Percentiles rank a stretch among this genome's conserved stretches.
Evolutionary conservation across 2,797 vertebrate species (phyloP).

Genomic region (Siniperca obscura): DNA sequence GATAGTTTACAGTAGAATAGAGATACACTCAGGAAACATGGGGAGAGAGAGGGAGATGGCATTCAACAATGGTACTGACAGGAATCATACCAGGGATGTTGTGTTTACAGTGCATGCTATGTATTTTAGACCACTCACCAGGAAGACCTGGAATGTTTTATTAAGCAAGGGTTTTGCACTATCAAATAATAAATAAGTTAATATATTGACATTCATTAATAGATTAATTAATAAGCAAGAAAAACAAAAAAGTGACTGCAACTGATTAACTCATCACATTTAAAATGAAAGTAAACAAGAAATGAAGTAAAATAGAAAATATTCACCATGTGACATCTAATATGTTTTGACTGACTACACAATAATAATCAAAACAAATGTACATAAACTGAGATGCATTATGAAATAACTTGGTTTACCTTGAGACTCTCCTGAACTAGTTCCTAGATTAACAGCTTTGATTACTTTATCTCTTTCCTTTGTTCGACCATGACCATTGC

Average conservation of each 20-base stretch:
- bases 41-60: neutral
- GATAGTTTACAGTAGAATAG: neutral
- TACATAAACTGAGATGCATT: neutral
- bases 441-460: constrained; percentile 11
- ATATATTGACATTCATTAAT: neutral
- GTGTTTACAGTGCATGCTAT: neutral
- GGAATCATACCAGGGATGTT: neutral
- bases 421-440: neutral
- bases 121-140: neutral
- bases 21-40: neutral
- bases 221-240: neutral
- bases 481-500: constrained; percentile 40
- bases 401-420: neutral
- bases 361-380: neutral
- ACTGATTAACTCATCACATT: neutral
- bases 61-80: neutral
- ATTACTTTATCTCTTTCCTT: constrained; percentile 37
- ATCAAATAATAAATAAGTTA: neutral
- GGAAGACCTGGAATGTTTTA: neutral
- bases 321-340: neutral
- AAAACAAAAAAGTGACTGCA: neutral
- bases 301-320: neutral
- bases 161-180: neutral
- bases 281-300: neutral
- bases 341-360: neutral